phyloP scores from a whole-genome alignment of 2,888 invertebrate genomes.

The Rhabditoides inermis region DNA sequence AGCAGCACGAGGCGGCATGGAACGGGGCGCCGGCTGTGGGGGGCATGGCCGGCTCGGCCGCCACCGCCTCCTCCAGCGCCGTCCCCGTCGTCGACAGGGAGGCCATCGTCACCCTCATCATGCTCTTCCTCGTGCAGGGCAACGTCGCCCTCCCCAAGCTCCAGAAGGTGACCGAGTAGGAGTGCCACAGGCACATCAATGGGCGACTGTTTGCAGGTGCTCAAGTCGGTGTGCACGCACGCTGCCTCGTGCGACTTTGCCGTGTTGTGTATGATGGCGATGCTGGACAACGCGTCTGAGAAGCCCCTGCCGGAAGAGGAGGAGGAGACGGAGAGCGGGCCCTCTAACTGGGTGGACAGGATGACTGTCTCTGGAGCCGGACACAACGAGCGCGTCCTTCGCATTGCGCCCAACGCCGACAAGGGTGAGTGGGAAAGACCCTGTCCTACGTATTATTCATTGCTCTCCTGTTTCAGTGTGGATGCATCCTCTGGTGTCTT shows the following conservation, averaged over 20 bases:
- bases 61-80: constrained; percentile 16
- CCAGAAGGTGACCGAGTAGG: constrained; percentile 17
- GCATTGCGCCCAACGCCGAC: no score
- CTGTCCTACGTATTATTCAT: no score
- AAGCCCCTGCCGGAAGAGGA: no score
- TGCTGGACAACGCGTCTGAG: constrained; percentile 42
- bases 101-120: constrained; percentile 70
- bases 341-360: constrained; percentile 25
- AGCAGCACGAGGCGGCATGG: neutral
- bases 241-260: constrained; percentile 75
- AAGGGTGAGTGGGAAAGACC: no score
- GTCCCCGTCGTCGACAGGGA: constrained; percentile 68
- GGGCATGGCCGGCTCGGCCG: constrained; percentile 17
- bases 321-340: constrained; percentile 7
- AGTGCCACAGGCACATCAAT: neutral
- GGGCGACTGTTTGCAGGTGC: constrained; percentile 8
- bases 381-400: no score
- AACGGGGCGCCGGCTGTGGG: constrained; percentile 11
- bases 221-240: constrained; percentile 71
- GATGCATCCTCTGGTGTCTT: constrained; percentile 58
- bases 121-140: constrained; percentile 75
- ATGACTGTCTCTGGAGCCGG: constrained; percentile 29
- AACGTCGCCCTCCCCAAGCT: constrained; percentile 67
- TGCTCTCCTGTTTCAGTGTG: no score
- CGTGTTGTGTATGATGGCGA: constrained; percentile 58